phyloP scores from a whole-genome alignment of 2,113 vertebrate genomes.

The Dasyornis broadbenti region DNA sequence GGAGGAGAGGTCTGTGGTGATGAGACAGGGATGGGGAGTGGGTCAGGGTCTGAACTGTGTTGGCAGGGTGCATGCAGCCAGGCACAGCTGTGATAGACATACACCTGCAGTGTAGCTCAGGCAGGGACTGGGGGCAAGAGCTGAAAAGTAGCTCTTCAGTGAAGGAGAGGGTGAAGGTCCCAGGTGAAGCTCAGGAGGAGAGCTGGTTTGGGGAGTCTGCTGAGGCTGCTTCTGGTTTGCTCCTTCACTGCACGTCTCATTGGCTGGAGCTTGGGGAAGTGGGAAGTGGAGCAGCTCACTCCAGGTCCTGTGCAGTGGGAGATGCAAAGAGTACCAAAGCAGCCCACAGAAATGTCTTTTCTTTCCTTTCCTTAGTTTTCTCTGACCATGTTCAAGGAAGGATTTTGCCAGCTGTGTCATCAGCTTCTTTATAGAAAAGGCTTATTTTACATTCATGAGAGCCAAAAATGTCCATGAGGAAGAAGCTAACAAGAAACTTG shows the following conservation, averaged over 20 bases:
- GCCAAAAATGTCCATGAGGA: neutral
- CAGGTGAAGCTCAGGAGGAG: neutral
- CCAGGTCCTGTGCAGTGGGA: accelerated
- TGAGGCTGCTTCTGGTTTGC: neutral
- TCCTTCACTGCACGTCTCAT: neutral
- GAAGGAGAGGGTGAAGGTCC: neutral
- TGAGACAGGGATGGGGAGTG: neutral
- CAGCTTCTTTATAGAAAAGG: neutral
- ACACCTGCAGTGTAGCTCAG: accelerated
- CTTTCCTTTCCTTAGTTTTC: neutral
- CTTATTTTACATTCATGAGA: neutral
- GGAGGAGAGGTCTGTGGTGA: neutral
- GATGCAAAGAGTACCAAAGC: neutral
- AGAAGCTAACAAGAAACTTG: neutral
- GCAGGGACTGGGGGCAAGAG: neutral
- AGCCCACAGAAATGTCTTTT: neutral
- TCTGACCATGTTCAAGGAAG: neutral
- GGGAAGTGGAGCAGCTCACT: neutral
- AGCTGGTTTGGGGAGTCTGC: neutral
- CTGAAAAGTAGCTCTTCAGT: neutral
- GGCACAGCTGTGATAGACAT: neutral
- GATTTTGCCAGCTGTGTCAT: neutral
- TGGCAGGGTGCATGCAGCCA: accelerated
- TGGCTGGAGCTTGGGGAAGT: accelerated
- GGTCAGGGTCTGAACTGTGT: accelerated